Evolutionary conservation across 2,797 vertebrate species (phyloP), one percentile per base, ranked within the genome.

Genomic region (Phoeniculus purpureus): DNA sequence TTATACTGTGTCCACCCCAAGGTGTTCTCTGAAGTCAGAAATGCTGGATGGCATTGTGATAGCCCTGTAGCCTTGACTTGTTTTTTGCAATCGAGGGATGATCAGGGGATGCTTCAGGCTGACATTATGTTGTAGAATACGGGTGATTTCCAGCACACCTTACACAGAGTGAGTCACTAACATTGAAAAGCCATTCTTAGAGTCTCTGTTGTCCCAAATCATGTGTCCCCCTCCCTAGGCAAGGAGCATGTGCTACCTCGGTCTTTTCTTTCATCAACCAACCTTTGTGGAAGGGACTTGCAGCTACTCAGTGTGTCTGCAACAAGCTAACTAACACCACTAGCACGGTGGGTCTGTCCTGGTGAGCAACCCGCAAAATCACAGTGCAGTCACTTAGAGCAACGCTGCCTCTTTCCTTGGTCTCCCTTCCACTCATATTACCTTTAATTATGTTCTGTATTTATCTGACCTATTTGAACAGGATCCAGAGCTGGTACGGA

Each of bases 401-500:
- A 76, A 89, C 85, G 92, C 95, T 93, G 95, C 77, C 78, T 92
- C 50, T 94, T 96, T 92, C 86, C 85, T 75, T 80, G 51, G 61
- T 94, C 79, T 21, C 82, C 72, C 55, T 97, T 97, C 94, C 96
- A 76, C 96, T 97, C 95, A 55, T 96, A 96, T 95, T 96, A 96
- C 93, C 97, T 94, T 97, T 97, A 97, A 97, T 97, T 97, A 94
- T 90, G 87, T 97, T 92, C 96, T 97, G 88, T 97, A 94, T 97
- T 97, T 97, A 93, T 97, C 96, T 97, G 96, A 97, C 97, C 97
- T 97, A 95, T 97, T 97, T 98, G 97, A 96, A 97, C 96, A 99
- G 99, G 98, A 99, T 97, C 98, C 99, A 91, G 98, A 99, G 94
- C 96, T 99, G 97, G 99, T 99, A 83, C 97, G 98, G 85, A 99